Base-by-base conservation (phyloP, 1,140 invertebrate species). In the Drosophila baimaii region DNA sequence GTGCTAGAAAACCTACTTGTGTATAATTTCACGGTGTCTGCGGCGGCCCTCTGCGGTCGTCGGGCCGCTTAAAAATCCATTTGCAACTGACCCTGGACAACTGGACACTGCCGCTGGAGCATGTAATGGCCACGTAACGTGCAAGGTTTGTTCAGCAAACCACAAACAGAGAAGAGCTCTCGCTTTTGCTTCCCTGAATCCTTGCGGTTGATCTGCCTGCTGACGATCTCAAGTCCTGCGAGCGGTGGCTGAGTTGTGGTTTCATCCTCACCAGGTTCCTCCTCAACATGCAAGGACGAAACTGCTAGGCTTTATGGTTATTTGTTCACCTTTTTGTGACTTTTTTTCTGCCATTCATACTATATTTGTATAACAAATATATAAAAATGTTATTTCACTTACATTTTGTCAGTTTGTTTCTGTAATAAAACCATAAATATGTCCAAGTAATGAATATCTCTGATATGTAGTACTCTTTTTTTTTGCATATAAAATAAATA, bases 31-130 rank as follows among this genome's bases (percentile, higher is more conserved):
- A 71, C 66, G 82, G 39, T 79, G 44, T 41, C 64, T 68, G 64
- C 27, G 41, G 64, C 27, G 41, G 25, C 19, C 15, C 31, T 37
- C 52, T 86, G 80, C 57, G 82, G 78, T 76, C 63, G 10, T 39
- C 25, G n/a, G 35, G 49, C 65, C 79, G 81, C 88, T 86, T 86
- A 86, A 88, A 88, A 88, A 79, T 79, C 79, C 79, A 86, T 86
- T 86, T 86, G 78, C 72, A 77, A 76, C 49, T 68, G 63, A 58
- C 57, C 79, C 37, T 49, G 51, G 55, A 78, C 75, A 88, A 86
- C 70, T 84, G 68, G 68, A 64, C 63, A 65, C 43, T 23, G 33
- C 17, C 71, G 37, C 47, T 63, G 55, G 73, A 61, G 64, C 74
- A 77, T 77, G 72, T 77, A 77, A 77, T 76, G 25, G 37, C 54